phyloP scores from a whole-genome alignment of 2,888 invertebrate genomes.

The Drosophila parthenogenetica region DNA sequence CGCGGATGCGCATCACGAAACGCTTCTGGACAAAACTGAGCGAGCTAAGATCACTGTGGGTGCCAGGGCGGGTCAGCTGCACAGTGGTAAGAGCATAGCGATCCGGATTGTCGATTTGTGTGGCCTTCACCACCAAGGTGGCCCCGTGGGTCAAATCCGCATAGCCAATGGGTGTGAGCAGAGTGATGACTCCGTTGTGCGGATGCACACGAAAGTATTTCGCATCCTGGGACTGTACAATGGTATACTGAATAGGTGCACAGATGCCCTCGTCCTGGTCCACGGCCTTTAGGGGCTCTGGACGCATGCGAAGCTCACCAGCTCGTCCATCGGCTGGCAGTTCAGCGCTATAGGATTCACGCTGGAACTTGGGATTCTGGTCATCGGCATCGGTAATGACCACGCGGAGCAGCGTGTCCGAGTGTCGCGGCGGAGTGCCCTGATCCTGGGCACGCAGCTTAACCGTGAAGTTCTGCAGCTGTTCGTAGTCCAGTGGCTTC shows the following conservation, averaged over 20 bases:
- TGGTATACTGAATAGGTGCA: constrained; percentile 84
- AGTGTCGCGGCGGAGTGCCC: constrained; percentile 91
- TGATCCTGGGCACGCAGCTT: constrained; percentile 91
- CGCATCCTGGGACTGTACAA: constrained; percentile 84
- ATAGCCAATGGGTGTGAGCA: constrained; percentile 82
- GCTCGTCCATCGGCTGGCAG: constrained; percentile 87
- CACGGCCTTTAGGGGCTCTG: constrained; percentile 90
- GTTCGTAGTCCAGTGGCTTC: constrained; percentile 93
- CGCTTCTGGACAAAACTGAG: constrained; percentile 89
- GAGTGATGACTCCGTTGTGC: constrained; percentile 81
- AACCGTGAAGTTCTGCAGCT: constrained; percentile 91
- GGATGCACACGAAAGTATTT: constrained; percentile 85
- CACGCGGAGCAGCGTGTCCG: constrained; percentile 91
- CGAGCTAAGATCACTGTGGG: constrained; percentile 86
- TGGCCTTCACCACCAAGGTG: constrained; percentile 93
- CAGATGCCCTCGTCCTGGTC: constrained; percentile 88
- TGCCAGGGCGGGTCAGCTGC: constrained; percentile 87
- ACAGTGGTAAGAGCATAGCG: constrained; percentile 94
- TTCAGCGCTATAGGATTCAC: constrained; percentile 90
- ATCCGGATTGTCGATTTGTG: constrained; percentile 94
- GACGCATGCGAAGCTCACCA: constrained; percentile 88
- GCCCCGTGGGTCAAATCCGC: constrained; percentile 89
- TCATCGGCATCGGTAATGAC: constrained; percentile 95
- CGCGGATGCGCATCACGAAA: constrained; percentile 90
- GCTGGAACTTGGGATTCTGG: constrained; percentile 93